Base-by-base conservation (phyloP, 1,140 invertebrate genomes). In the Cyphomyrmex costatus region DNA sequence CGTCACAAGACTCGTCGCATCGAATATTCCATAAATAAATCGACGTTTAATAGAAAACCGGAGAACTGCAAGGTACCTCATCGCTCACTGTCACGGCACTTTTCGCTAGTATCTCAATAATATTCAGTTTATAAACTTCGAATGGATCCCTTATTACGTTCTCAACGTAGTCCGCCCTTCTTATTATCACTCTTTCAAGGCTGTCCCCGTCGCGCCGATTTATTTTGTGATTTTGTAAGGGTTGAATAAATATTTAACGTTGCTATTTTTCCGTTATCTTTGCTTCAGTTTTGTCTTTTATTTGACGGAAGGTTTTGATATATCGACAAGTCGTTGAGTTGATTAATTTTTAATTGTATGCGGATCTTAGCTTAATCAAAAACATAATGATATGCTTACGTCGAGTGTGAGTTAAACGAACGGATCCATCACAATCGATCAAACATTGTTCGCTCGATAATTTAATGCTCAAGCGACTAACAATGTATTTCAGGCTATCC, bases 21-120 rank as follows among this genome's bases (percentile, higher is more conserved):
- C 90, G 92, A 94, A 95, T 95, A 94, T 94, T 95, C 93, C 94
- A 94, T 94, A 94, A 94, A 94, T 93, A 94, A 94, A 94, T 94
- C 93, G 94, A 91, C 91, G 91, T 93, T 94, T 94, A 94, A 95
- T 95, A 94, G 93, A 93, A 94, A 94, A 94, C 93, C 94, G 90
- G 77, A 84, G 76, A 79, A 88, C 68, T 61, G 16, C 24, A 65
- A 84, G 27, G 33, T 85, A 76, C 74, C 92, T 92, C 94, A 94
- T 95, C 94, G 91, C 93, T 95, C 94, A 95, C 92, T 94, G 94
- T 93, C 94, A 93, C 56, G 79, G 71, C 53, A 58, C 63, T 80
- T 60, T 78, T 63, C 83, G 58, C 77, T 70, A 76, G 89, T 92
- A 94, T 94, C 93, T 94, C 93, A 94, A 94, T 94, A 94, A 94